Evolutionary conservation across 2,113 vertebrate genomes (phyloP), one percentile per base, ranked within the genome.

Genomic region (Misgurnus mizolepis): DNA sequence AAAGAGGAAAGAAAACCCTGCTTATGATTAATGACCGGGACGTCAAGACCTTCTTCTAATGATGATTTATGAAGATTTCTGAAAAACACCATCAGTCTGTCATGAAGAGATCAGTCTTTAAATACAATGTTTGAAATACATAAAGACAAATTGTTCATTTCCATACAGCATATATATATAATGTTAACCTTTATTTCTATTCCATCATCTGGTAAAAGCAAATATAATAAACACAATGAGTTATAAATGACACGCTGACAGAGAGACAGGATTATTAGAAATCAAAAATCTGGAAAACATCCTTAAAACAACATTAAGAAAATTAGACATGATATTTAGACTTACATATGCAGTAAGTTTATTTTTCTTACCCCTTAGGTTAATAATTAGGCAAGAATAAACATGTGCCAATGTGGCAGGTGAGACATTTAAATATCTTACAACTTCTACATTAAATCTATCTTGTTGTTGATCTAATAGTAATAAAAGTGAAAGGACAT

Each of bases 11-110:
- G 82, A 83, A 79, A 86, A 87, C 78, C 81, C 86, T 76, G 80
- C 18, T 78, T 69, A 56, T 88, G 90, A 93, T 90, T 86, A 90
- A 91, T 83, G 88, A 89, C 84, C 80, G 17, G 78, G 60, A 80
- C 85, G 90, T 90, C 90, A 87, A 64, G 53, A 78, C 83, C 83
- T 84, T 91, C 90, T 90, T 89, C 90, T 90, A 89, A 91, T 85
- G 82, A 88, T 90, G 89, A 92, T 92, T 92, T 90, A 91, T 92
- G 89, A 83, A 85, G 67, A 84, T 89, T 85, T 39, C 84, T 85
- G 83, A 80, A 78, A 75, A 79, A 81, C 77, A 78, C 75, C 79
- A 70, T 56, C 41, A 15, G 88, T 72, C 83, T 70, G 84, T 74
- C 81, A 85, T 89, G 88, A 87, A 84, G 82, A 81, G 86, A 86